A percentile compares a stretch with the other conserved stretches of the same genome.
Conservation (phyloP, 2,797 vertebrate genomes). For the Morus bassanus region DNA sequence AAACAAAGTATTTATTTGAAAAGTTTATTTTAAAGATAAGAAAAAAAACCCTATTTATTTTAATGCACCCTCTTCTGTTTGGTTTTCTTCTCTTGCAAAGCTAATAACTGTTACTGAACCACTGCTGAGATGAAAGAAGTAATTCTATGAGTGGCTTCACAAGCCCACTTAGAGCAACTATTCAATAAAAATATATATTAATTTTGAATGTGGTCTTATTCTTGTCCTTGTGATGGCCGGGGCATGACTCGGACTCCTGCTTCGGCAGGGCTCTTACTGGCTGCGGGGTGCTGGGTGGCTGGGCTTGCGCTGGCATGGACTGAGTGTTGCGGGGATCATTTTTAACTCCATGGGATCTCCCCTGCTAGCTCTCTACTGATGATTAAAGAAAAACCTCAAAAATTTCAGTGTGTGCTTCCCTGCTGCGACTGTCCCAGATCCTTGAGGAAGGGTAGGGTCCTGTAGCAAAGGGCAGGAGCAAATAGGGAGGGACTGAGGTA, state of each 20-base stretch:
- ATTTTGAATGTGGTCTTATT: conserved; percentile 45
- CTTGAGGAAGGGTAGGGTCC: neutral
- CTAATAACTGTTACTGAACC: conserved; percentile 64
- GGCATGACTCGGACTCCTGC: neutral
- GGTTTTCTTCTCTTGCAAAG: conserved; percentile 61
- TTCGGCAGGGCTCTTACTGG: neutral
- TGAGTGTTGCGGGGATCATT: neutral
- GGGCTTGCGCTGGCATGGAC: neutral
- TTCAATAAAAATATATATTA: conserved; percentile 72
- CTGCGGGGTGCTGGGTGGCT: neutral
- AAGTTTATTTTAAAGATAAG: conserved; percentile 75
- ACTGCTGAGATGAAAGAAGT: conserved; percentile 65
- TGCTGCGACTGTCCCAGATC: neutral
- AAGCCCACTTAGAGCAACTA: conserved; percentile 66
- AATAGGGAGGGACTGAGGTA: too few relatives aligned
- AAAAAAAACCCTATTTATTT: conserved; percentile 73
- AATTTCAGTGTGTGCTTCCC: neutral
- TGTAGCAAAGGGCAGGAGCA: neutral
- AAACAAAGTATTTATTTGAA: conserved; percentile 74
- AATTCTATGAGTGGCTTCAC: conserved; percentile 66
- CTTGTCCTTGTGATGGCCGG: neutral
- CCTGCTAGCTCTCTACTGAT: neutral
- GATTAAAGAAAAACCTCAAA: neutral
- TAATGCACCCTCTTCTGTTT: conserved; percentile 63
- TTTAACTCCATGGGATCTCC: rapidly evolving